Evolutionary conservation across 2,888 invertebrate species (phyloP).

Genomic region (Sminthurinus aureus): DNA sequence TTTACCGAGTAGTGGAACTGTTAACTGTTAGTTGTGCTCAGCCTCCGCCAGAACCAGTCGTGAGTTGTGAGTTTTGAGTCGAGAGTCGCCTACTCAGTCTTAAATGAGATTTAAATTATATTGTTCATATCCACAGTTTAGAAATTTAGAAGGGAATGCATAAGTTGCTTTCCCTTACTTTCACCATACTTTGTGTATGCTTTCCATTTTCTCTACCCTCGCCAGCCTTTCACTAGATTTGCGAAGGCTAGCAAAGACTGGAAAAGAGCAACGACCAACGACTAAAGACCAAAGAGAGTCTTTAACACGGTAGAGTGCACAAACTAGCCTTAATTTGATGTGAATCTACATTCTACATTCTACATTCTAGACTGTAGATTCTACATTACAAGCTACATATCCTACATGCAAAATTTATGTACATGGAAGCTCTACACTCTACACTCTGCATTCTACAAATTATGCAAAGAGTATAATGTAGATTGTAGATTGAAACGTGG

Average conservation of each 20-base stretch:
- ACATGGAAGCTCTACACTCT: too few species aligned
- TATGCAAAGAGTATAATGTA: too few species aligned
- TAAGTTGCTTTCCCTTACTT: neutral
- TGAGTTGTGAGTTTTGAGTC: neutral
- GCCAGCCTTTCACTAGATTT: neutral
- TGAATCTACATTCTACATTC: too few species aligned
- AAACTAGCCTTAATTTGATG: too few species aligned
- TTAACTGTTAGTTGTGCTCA: neutral
- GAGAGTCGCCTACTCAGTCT: neutral
- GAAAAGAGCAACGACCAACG: neutral
- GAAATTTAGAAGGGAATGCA: constrained; percentile 20
- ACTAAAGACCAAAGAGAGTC: neutral
- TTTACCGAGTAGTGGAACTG: neutral
- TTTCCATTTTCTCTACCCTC: constrained; percentile 2
- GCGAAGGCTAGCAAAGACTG: neutral
- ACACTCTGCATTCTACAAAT: too few species aligned
- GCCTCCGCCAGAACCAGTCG: neutral
- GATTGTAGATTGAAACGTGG: too few species aligned
- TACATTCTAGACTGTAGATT: too few species aligned
- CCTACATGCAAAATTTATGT: too few species aligned
- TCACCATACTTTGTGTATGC: neutral
- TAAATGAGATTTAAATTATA: constrained; percentile 41
- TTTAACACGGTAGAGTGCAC: too few species aligned
- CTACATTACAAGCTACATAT: too few species aligned
- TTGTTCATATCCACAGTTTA: constrained; percentile 37